Base-by-base conservation (phyloP, 2,888 invertebrate genomes). In the Megamerina dolium region DNA sequence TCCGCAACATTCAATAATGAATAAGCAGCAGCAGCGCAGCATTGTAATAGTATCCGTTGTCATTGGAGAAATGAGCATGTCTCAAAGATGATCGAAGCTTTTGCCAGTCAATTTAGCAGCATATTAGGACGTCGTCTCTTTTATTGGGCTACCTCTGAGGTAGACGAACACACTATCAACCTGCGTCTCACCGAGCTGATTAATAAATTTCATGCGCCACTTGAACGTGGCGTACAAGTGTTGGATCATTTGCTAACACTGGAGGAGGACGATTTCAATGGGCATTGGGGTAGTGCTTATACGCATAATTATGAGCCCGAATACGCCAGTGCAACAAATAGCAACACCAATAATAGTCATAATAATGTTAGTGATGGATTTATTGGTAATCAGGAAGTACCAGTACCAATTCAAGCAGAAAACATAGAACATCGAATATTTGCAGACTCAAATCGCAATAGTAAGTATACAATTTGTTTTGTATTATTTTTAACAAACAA, bases 241-340 rank as follows among this genome's bases (percentile, higher is more conserved):
- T 75, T 84, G 62, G 83, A 84, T 70, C 80, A 80, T 60, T 74
- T 84, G 36, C 77, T 84, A 59, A 80, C 81, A 43, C 70, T 76
- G 57, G 71, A 73, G 47, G 72, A 72, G 46, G 72, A 73, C 37
- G 73, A 72, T 46, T 70, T 68, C 45, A 57, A 56, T 48, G 64
- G 66, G 43, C 66, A 68, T 48, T 68, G 65, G 67, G 69, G 68
- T 48, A 63, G 61, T 51, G 65, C 64, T 27, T 66, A 68, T 50
- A 57, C 57, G 37, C 70, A 70, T 52, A 67, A 61, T 48, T 66
- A 66, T 60, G 63, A 63, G 49, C 61, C 61, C 39, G 65, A 67
- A 52, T 57, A 57, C 45, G 57, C 54, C 18, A 45, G 45, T 14
- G n/a, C n/a, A n/a, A n/a, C n/a, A n/a, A n/a, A n/a, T n/a, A 46